Base-by-base conservation (phyloP, 2,888 invertebrate genomes). In the Eilema depressum region DNA sequence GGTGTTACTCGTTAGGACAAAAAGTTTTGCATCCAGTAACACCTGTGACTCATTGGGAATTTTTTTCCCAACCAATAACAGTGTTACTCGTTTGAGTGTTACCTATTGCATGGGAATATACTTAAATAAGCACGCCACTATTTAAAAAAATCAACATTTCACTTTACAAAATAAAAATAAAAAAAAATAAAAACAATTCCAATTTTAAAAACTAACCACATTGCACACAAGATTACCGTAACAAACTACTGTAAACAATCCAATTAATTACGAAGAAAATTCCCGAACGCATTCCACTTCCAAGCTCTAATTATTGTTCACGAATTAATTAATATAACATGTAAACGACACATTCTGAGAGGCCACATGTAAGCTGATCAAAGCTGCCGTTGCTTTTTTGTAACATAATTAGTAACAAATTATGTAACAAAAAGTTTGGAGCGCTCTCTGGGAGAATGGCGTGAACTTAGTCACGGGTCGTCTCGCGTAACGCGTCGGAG, bases 391-490 rank as follows among this genome's bases (percentile, higher is more conserved):
- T 74, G 79, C 75, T 76, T 82, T 91, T 91, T 92, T 89, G 86
- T 77, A 71, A 73, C 85, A 79, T 92, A 93, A 93, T 93, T 91
- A 91, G 91, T 88, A 81, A 90, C 92, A 91, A 92, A 92, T 93
- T 92, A 91, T 89, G 87, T 73, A 75, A 86, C 84, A 90, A 91
- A 90, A 90, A 90, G 81, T 81, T 64, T 69, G 73, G 66, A 57
- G 67, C 62, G 69, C 68, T 63, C 69, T 69, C 65, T 76, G 77
- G 70, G 76, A 78, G 81, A 74, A 79, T 78, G 78, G 86, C 86
- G 87, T 86, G 84, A 84, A 84, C 82, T 79, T 71, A 79, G 82
- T 79, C 70, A 80, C 70, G 81, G 76, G 73, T 77, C 76, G 71
- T 81, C 85, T 85, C 81, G 83, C 83, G 84, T 80, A 86, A 86